These are phyloP conservation scores for Oreortyx pictus DNA, from an alignment of 2,797 vertebrate genomes.

Conservation along the genomic window DNA sequence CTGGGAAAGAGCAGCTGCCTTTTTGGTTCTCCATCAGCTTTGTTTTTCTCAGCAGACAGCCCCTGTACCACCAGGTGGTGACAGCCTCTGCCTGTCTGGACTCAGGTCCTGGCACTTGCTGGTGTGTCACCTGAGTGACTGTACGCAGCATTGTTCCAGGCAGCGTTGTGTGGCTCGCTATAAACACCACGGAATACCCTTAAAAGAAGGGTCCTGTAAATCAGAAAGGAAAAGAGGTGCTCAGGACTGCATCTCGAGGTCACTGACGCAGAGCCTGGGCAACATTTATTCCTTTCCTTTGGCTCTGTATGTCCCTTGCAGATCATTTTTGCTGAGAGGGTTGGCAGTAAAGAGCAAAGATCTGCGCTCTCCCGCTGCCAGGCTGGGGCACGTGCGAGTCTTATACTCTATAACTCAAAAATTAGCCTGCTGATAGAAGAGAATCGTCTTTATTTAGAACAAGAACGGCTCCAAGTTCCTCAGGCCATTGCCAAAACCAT, in stretches of 20 bases:
- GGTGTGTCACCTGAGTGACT: background rate
- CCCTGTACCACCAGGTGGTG: background rate
- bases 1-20: background rate
- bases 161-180: background rate
- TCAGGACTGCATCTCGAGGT: background rate
- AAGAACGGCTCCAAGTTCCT: conserved; percentile 27
- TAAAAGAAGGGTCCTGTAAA: background rate
- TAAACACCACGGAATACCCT: conserved; percentile 27
- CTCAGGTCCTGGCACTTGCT: conserved; percentile 12
- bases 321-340: background rate
- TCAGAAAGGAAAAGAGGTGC: background rate
- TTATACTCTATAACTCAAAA: background rate
- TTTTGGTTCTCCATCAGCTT: background rate
- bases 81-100: background rate
- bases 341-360: background rate
- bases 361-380: background rate
- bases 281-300: background rate
- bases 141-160: background rate
- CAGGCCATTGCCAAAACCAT: background rate
- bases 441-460: conserved; percentile 53
- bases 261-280: background rate
- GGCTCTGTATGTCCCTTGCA: background rate
- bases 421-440: conserved; percentile 41
- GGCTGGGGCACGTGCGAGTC: background rate
- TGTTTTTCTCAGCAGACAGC: background rate